Evolutionary conservation across 2,888 invertebrate species (phyloP), one percentile per base, ranked within the genome.

Genomic region (Stenichneumon culpator): DNA sequence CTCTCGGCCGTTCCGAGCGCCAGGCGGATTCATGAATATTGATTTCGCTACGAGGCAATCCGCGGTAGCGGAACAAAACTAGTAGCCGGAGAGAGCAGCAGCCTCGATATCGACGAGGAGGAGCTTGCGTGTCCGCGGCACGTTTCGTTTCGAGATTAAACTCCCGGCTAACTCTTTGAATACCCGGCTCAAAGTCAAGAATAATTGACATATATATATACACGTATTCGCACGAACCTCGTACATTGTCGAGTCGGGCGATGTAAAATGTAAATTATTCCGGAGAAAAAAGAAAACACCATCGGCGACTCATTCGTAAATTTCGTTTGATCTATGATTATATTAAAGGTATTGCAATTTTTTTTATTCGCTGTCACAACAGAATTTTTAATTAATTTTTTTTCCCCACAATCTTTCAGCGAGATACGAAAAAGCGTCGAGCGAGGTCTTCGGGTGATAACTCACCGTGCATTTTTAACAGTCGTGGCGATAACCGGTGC

Each of bases 391-490:
- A 44, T 16, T 14, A 39, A 39, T 44, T 44, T 39, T 39, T 39
- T 39, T 14, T 14, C 16, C 16, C 3, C 44, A 3, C 16, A 14
- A 14, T 22, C 25, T 57, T 25, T 25, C 25, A 14, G 11, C 11
- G 57, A 14, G 57, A 57, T 57, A 57, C 57, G 25, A 25, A 44
- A 25, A 14, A 57, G 19, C 9, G 22, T 65, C 22, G 67, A 36
- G 74, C 9, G 68, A 75, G 75, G 32, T 65, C 63, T 79, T 73
- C 63, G 57, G 82, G 88, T 79, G 88, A 88, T 88, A 88, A 88
- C 86, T 88, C 87, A 87, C 86, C 65, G 84, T 83, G 86, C 86
- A 86, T 87, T 87, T 87, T 88, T 87, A 86, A 88, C 88, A 86
- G 87, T 84, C 84, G 84, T 79, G 86, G 84, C 87, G 87, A 88